Evolutionary conservation across 35 echinoderm and acorn worm species (phyloP).

Genomic region (Strongylocentrotus purpuratus): DNA sequence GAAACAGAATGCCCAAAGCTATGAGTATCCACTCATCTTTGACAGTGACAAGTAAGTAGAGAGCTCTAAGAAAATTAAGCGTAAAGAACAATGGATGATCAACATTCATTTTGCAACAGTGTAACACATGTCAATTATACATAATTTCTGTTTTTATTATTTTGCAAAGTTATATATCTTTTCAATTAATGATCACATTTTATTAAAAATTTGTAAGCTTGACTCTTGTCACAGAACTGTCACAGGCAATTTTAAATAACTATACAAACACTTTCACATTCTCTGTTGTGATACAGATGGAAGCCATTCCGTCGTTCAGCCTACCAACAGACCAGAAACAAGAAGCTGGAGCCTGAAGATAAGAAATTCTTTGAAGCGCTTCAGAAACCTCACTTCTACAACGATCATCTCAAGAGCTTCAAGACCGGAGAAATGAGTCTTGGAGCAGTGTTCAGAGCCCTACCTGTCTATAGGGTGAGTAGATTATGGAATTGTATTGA

Average conservation of each 20-base stretch:
- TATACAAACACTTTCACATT: not conserved
- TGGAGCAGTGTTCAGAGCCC: constrained; percentile 94
- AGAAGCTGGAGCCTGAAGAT: constrained; percentile 68
- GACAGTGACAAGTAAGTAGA: constrained; percentile 83
- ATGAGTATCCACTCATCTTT: constrained; percentile 95
- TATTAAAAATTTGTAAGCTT: too few species aligned
- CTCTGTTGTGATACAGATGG: constrained; percentile 63
- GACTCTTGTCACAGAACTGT: too few species aligned
- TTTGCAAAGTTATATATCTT: too few species aligned
- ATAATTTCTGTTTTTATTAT: too few species aligned
- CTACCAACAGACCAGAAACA: constrained; percentile 65
- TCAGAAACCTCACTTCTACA: constrained; percentile 97
- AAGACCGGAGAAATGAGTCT: constrained; percentile 83
- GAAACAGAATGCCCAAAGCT: constrained; percentile 71
- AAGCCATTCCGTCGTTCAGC: constrained; percentile 93
- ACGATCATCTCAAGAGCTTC: constrained; percentile 90
- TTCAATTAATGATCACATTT: too few species aligned
- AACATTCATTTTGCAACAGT: not conserved
- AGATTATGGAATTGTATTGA: not conserved
- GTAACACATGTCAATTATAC: not conserved
- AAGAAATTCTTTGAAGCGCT: constrained; percentile 95
- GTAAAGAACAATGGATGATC: not conserved
- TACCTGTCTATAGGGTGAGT: constrained; percentile 95
- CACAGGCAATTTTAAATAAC: too few species aligned
- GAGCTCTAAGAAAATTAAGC: not conserved